Base-by-base conservation (phyloP, 1,140 invertebrate genomes). In the Oreohelix idahoensis region DNA sequence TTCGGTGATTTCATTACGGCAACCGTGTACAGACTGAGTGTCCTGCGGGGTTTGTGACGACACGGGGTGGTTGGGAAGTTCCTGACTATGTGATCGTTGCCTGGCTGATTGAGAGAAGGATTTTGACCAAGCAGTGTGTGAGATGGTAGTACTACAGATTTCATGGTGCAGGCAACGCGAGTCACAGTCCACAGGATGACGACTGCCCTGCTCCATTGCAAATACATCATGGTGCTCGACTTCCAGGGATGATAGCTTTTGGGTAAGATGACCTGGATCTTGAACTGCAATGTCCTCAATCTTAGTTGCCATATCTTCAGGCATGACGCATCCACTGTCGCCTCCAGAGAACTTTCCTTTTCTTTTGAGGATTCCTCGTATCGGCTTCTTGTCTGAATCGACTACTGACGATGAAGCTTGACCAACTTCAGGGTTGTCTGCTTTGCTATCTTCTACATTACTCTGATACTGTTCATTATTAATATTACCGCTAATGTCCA, bases 351-450 rank as follows among this genome's bases (percentile, higher is more conserved):
- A 90, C 83, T 89, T 89, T n/a, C 89, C 89, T 74, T 86, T 88
- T 26, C 89, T 84, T 80, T 92, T 92, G n/a, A 92, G 84, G 77
- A 92, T 92, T 29, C 90, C 83, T 39, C 89, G 84, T 35, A 84
- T 87, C 66, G 91, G 91, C 80, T 88, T 90, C 77, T 83, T 87
- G n/a, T 86, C 86, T 35, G 88, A 89, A 76, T 91, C 89, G 81
- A 90, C 89, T 8, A 87, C 85, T 58, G 29, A 4, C 5, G 10
- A 23, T 45, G 63, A 69, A 15, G 23, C 32, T 29, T 79, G 29
- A 38, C n/a, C 29, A 32, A 2, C 0, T 29, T 66, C 17, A 0
- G 63, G 8, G 17, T 8, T 66, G 5, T 38, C 38, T 15, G 15
- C 23, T n/a, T 36, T 26, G 23, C 11, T 45, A 4, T 74, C 26